A percentile compares a stretch with the other conserved stretches of the same genome.
phyloP scores from a whole-genome alignment of 2,797 vertebrate genomes.

The Spatula clypeata region DNA sequence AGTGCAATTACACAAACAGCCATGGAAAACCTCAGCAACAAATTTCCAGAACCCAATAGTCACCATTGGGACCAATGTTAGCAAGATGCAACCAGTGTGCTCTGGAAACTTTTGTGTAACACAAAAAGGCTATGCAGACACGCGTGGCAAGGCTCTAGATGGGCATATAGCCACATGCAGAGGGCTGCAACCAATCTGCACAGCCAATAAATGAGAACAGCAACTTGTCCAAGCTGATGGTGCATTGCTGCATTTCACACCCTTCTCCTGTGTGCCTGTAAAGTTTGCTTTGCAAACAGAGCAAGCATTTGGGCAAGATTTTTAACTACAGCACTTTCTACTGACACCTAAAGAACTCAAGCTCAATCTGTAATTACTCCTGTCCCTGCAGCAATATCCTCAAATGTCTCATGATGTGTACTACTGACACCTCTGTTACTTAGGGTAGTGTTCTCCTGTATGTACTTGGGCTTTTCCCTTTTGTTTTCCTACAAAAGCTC shows the following conservation, averaged over 20 bases:
- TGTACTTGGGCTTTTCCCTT: background rate
- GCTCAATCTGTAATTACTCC: background rate
- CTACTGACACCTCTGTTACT: background rate
- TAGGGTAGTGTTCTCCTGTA: background rate
- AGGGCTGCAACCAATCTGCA: background rate
- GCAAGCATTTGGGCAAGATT: background rate
- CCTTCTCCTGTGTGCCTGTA: background rate
- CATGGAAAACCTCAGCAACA: background rate
- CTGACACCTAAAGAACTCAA: background rate
- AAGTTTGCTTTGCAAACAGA: background rate
- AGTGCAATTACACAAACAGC: background rate
- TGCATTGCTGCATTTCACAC: background rate
- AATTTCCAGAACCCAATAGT: background rate
- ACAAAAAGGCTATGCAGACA: background rate
- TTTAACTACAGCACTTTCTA: background rate
- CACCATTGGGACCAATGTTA: accelerated
- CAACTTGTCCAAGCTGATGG: accelerated
- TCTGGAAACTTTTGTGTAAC: background rate
- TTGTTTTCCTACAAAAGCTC: background rate
- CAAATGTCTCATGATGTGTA: background rate
- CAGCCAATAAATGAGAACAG: background rate
- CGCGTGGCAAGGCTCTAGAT: accelerated
- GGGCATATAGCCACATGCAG: background rate
- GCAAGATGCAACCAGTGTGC: background rate
- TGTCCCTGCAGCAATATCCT: background rate